Base-by-base conservation (phyloP, 2,113 vertebrate species). In the Coregonus clupeaformis region DNA sequence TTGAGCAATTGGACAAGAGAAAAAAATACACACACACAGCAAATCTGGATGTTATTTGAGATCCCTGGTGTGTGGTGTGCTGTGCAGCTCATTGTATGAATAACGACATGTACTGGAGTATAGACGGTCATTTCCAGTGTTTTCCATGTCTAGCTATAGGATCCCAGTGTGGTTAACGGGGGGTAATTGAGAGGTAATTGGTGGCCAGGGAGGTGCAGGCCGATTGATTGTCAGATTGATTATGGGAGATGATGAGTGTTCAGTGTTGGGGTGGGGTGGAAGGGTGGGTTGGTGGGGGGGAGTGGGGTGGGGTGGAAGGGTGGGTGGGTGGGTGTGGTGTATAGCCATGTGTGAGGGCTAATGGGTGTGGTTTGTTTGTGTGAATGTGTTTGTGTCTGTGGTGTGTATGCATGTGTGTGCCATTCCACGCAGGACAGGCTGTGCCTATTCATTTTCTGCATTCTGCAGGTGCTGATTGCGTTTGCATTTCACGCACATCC, bases 1-100 rank as follows among this genome's bases (percentile, higher is more conserved):
- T 52, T 69, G 22, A 57, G 29, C 60, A 4, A 57, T 60, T 65
- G 29, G 69, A 73, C n/a, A n/a, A n/a, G n/a, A n/a, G n/a, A n/a
- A n/a, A 65, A 52, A 14, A 52, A 29, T 16, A 57, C 11, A 22
- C 7, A 42, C 9, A 42, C 36, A 69, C 22, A 2, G 29, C 45
- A 55, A 30, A 29, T 20, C 7, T 7, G 45, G 47, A 9, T n/a
- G 13, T 36, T 3, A 57, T 71, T 9, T 2, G 24, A 25, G 4
- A 6, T 68, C 49, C 65, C 22, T 55, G 9, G 36, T 42, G 36
- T 42, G 9, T 42, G 36, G 9, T 42, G 71, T 11, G 52, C n/a
- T 63, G 20, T 22, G 25, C 49, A 36, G 30, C 52, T 42, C 63
- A 68, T 60, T 60, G 57, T 60, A 24, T 60, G n/a, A 7, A 22